Evolutionary conservation across 2,888 invertebrate genomes (phyloP).

Genomic region (Incurvaria masculella): DNA sequence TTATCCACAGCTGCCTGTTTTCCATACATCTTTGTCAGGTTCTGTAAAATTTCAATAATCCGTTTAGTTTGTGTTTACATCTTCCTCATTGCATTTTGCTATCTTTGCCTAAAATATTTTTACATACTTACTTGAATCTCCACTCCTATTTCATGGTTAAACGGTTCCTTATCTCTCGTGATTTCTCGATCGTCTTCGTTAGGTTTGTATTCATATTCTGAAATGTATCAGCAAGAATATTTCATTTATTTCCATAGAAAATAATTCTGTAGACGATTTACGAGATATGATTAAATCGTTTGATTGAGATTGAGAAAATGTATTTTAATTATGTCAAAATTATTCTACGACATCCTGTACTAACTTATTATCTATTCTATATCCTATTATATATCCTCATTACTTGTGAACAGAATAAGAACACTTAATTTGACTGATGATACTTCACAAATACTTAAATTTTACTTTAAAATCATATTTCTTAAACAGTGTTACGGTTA

Average conservation of each 20-base stretch:
- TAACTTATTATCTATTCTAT: too few relatives aligned
- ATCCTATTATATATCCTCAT: too few relatives aligned
- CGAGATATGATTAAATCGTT: too few relatives aligned
- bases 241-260: slow-evolving; percentile 8
- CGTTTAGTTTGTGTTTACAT: too few relatives aligned
- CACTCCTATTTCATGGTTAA: slow-evolving; percentile 41
- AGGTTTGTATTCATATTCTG: slow-evolving; percentile 15
- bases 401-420: too few relatives aligned
- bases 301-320: too few relatives aligned
- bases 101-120: slow-evolving; percentile 2
- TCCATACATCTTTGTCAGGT: slow-evolving; percentile 61
- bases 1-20: slow-evolving; percentile 62
- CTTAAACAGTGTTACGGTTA: too few relatives aligned
- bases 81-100: slow-evolving; percentile 4
- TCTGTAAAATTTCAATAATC: slow-evolving; percentile 35
- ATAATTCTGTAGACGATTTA: background rate
- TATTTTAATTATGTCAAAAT: too few relatives aligned
- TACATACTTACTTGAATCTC: slow-evolving; percentile 37
- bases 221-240: slow-evolving; percentile 3
- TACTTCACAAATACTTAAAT: too few relatives aligned
- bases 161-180: slow-evolving; percentile 47
- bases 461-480: too few relatives aligned
- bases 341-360: too few relatives aligned
- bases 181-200: slow-evolving; percentile 20
- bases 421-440: too few relatives aligned